Base-by-base conservation (phyloP, 2,113 vertebrate species). In the Procavia capensis region DNA sequence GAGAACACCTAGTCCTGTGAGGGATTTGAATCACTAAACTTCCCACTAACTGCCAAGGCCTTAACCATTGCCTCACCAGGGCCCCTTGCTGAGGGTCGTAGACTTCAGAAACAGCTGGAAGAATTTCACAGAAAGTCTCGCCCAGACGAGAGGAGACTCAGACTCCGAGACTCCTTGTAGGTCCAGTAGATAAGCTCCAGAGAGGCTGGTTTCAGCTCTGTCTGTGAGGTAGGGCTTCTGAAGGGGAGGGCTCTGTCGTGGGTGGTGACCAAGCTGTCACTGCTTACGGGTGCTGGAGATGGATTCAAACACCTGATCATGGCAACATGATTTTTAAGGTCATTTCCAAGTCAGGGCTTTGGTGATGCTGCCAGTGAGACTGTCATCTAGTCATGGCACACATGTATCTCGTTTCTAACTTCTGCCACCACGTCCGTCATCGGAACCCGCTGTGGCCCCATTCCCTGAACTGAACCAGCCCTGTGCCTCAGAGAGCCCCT, bases 391-490 rank as follows among this genome's bases (percentile, higher is more conserved):
- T 76, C n/a, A 5, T 3, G 3, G 29, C 36, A 7, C 45, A 3
- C 0, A 0, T 9, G 2, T 27, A 57, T 72, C 81, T 45, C 19
- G 2, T 36, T 20, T 39, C 76, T n/a, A 25, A 72, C 85, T 66
- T 54, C 19, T 36, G 7, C 54, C 70, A 36, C 57, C 43, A 2
- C 8, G 36, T 54, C 43, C 1, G 27, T 88, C n/a, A 0, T 36
- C 61, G 29, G 3, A 59, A 43, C 31, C 68, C 81, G 20, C 8
- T 3, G 4, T 1, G 0, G 0, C 36, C 13, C 31, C 4, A 17
- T 41, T 14, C 27, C 41, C 43, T 34, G 39, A 41, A 47, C 61
- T 59, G 22, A 43, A 3, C 3, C 57, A 31, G 61, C 57, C 43
- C 84, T 11, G 0, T 2, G 5, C 50, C 29, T 31, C 59, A 17